Evolutionary conservation across 2,888 invertebrate species (phyloP), one percentile per base, ranked within the genome.

Genomic region (Diploptera punctata): DNA sequence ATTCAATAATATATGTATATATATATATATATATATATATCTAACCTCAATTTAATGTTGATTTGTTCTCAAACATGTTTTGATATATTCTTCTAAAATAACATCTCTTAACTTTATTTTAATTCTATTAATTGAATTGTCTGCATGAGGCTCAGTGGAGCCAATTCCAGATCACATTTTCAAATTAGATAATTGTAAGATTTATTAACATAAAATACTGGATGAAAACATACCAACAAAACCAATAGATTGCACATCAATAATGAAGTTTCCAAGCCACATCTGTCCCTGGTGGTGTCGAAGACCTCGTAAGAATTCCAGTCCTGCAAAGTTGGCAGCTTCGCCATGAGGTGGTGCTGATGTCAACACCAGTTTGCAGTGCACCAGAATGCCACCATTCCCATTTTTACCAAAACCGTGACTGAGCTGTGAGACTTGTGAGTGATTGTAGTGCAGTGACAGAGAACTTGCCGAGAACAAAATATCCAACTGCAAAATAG

Each of bases 161-260:
- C n/a, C n/a, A n/a, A n/a, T n/a, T n/a, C n/a, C n/a, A n/a, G n/a
- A n/a, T n/a, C n/a, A n/a, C n/a, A n/a, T n/a, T n/a, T n/a, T n/a
- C n/a, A n/a, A n/a, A n/a, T n/a, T n/a, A n/a, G n/a, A n/a, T n/a
- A n/a, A n/a, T n/a, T n/a, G n/a, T n/a, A n/a, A n/a, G n/a, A n/a
- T n/a, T n/a, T n/a, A n/a, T n/a, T n/a, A n/a, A n/a, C n/a, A n/a
- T n/a, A n/a, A n/a, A n/a, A n/a, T n/a, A n/a, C n/a, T n/a, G n/a
- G n/a, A n/a, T 10, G 5, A 33, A 33, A 33, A 67, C 62, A 72
- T 71, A 47, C 75, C 77, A 33, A 76, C 71, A 74, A 81, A 81
- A 60, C 78, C 78, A 69, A 82, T 81, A 10, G 81, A 80, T 71
- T 79, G 80, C 16, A 81, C 78, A 75, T 82, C 80, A 21, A 82